Conservation (phyloP, 2,797 vertebrate species). For the Monodelphis domestica region DNA sequence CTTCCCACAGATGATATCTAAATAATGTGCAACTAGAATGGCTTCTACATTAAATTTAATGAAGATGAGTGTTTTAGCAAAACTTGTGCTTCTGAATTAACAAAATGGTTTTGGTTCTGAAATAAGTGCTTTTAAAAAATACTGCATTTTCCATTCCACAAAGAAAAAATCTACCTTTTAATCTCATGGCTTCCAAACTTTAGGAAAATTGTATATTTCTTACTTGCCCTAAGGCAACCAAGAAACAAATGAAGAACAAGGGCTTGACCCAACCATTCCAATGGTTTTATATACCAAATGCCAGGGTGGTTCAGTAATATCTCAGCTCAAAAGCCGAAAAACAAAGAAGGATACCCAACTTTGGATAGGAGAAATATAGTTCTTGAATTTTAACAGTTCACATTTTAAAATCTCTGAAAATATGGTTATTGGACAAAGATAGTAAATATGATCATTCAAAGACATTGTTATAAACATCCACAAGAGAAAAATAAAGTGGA, state of each 20-base stretch:
- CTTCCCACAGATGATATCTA: not conserved
- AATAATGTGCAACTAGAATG: not conserved
- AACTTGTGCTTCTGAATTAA: conserved; percentile 36
- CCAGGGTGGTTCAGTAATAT: not conserved
- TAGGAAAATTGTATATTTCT: conserved; percentile 6
- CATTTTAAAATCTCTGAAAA: not conserved
- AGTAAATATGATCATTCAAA: not conserved
- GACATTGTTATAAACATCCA: not conserved
- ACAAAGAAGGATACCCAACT: not conserved
- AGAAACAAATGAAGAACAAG: not conserved
- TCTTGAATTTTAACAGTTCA: not conserved
- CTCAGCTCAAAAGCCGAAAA: not conserved
- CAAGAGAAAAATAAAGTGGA: not conserved
- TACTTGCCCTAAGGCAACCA: not conserved
- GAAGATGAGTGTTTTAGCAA: not conserved
- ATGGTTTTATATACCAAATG: not conserved
- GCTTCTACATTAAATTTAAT: not conserved
- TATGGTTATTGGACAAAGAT: not conserved
- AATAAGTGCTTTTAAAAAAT: conserved; percentile 45
- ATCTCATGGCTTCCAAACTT: conserved; percentile 26
- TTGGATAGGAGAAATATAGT: not conserved
- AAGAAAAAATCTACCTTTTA: not conserved
- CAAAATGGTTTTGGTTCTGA: conserved; percentile 7
- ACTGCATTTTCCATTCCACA: conserved; percentile 10
- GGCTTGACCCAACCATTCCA: fast-evolving